These are phyloP conservation scores for Gambelia wislizenii DNA, from an alignment of 2,797 vertebrate genomes.

Conservation along the genomic window DNA sequence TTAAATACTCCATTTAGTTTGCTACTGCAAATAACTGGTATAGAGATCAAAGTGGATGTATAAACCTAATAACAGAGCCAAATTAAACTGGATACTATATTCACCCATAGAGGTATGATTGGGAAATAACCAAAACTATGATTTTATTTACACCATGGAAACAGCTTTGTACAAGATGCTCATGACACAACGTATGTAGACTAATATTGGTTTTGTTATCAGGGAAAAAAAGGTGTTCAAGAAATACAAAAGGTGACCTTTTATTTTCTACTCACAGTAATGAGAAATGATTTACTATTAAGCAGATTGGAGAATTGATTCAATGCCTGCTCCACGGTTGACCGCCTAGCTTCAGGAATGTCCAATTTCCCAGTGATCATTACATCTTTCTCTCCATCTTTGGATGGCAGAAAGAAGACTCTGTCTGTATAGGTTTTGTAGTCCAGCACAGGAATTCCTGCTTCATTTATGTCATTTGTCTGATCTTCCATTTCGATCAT, in stretches of 20 bases:
- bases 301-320: conserved; percentile 98
- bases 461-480: conserved; percentile 93
- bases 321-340: conserved; percentile 88
- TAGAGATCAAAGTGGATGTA: background rate
- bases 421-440: conserved; percentile 97
- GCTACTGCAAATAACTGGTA: background rate
- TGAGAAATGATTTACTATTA: conserved; percentile 99
- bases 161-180: background rate
- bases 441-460: conserved; percentile 93
- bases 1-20: background rate
- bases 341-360: conserved; percentile 89
- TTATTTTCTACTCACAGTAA: conserved; percentile 85
- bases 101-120: background rate
- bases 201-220: background rate
- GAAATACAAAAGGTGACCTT: background rate
- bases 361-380: conserved; percentile 96
- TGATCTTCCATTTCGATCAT: conserved; percentile 99
- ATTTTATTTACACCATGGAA: background rate
- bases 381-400: conserved; percentile 95
- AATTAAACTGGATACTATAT: background rate
- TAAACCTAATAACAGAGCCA: background rate
- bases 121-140: background rate
- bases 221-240: background rate
- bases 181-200: background rate
- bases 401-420: conserved; percentile 96